phyloP scores from a whole-genome alignment of 2,888 invertebrate species.

The Gryllus longicercus region DNA sequence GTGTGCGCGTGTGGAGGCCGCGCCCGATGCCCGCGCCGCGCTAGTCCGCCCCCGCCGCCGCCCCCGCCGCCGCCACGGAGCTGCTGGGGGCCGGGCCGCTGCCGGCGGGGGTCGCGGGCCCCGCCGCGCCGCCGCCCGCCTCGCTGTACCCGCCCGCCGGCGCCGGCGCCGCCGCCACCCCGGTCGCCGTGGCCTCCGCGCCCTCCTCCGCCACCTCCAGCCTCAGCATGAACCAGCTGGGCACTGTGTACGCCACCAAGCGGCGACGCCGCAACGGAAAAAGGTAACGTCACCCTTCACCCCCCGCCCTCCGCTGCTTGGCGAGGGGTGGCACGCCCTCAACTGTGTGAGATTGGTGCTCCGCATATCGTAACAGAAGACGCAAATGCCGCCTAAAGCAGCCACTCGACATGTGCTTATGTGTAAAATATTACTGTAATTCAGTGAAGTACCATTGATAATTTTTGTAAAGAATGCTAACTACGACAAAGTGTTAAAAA shows the following conservation, averaged over 20 bases:
- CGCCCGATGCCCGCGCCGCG: neutral
- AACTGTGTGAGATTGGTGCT: neutral
- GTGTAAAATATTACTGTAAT: too few species aligned
- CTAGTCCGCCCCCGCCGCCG: neutral
- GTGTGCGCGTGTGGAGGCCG: too few species aligned
- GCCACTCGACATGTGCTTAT: too few species aligned
- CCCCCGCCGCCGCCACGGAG: slow-evolving; percentile 26
- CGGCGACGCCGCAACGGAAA: slow-evolving; percentile 91
- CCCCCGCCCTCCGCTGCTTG: slow-evolving; percentile 44
- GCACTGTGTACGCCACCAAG: slow-evolving; percentile 96
- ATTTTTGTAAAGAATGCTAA: too few species aligned
- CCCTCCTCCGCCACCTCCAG: slow-evolving; percentile 28
- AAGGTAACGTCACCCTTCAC: slow-evolving; percentile 60
- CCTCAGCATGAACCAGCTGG: slow-evolving; percentile 74
- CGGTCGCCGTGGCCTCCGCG: slow-evolving; percentile 25
- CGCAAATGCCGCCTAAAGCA: too few species aligned
- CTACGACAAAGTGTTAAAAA: too few species aligned
- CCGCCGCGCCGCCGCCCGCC: slow-evolving; percentile 27
- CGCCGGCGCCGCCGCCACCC: slow-evolving; percentile 28
- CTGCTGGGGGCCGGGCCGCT: slow-evolving; percentile 27
- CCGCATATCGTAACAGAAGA: neutral
- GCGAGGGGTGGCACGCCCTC: neutral
- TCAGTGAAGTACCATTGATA: too few species aligned
- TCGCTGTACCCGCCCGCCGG: slow-evolving; percentile 28
- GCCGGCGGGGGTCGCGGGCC: slow-evolving; percentile 25